A percentile compares a stretch with the other conserved stretches of the same genome.
Conservation (phyloP, 2,113 vertebrate genomes). For the Elaphurus davidianus region DNA sequence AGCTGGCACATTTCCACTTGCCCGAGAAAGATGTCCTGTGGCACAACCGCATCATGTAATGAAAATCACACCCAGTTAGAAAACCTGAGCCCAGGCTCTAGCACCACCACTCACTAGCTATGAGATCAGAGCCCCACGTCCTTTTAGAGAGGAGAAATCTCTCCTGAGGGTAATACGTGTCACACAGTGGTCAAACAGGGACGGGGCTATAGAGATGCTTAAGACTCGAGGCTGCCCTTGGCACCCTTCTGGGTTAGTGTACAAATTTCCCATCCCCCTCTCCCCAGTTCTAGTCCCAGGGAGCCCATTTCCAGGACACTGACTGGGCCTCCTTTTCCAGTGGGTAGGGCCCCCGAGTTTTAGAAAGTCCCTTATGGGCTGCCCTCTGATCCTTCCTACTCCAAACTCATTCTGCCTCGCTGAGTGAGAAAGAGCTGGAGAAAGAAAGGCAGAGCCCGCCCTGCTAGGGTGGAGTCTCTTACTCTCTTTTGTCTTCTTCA, state of each 20-base stretch:
- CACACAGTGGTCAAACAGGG: too few species aligned
- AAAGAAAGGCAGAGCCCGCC: background rate
- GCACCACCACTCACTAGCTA: background rate
- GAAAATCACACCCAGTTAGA: background rate
- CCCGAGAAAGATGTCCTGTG: background rate
- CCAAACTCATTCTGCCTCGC: background rate
- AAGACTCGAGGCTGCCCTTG: accelerated
- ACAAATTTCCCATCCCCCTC: too few species aligned
- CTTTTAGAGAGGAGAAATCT: background rate
- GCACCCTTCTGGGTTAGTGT: background rate
- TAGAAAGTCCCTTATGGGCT: background rate
- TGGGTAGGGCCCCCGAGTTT: accelerated
- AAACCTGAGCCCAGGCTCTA: background rate
- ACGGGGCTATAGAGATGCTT: too few species aligned
- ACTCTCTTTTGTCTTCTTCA: background rate
- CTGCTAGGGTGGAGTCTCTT: background rate
- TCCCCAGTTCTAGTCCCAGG: too few species aligned
- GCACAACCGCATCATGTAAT: background rate
- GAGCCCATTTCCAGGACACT: background rate
- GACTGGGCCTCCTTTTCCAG: background rate
- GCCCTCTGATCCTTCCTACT: background rate
- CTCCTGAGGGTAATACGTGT: background rate
- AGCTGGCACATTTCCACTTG: background rate
- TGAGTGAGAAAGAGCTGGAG: background rate
- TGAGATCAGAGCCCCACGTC: background rate